Evolutionary conservation across 2,797 vertebrate genomes (phyloP).

Genomic region (Crotalus adamanteus): DNA sequence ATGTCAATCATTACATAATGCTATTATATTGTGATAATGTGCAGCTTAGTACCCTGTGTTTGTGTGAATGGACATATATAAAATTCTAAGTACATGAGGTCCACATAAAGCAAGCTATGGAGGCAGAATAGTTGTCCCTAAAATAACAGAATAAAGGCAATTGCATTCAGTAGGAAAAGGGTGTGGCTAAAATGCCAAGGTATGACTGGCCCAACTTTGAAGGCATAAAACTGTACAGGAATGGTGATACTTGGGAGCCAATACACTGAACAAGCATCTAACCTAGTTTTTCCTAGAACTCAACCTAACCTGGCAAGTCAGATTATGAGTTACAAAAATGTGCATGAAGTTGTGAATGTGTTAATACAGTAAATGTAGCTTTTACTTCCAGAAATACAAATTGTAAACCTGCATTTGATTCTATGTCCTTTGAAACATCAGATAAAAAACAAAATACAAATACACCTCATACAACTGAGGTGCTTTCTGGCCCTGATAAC

Average conservation of each 20-base stretch:
- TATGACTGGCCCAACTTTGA: neutral
- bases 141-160: neutral
- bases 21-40: neutral
- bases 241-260: neutral
- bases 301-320: neutral
- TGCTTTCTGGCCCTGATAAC: neutral
- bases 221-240: neutral
- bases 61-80: neutral
- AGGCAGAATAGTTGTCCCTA: neutral
- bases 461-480: neutral
- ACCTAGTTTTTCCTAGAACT: neutral
- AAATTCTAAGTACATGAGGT: neutral
- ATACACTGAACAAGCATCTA: neutral
- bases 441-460: neutral
- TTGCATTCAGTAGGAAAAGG: neutral
- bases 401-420: neutral
- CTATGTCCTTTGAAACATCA: neutral
- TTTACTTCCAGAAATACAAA: neutral
- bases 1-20: neutral
- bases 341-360: neutral
- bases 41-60: neutral
- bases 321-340: neutral
- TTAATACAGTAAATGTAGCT: neutral
- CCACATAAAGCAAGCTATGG: neutral
- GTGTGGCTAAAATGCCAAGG: neutral